Conservation (phyloP, 92 coral and sea anemone genomes). For the Porites cylindrica region DNA sequence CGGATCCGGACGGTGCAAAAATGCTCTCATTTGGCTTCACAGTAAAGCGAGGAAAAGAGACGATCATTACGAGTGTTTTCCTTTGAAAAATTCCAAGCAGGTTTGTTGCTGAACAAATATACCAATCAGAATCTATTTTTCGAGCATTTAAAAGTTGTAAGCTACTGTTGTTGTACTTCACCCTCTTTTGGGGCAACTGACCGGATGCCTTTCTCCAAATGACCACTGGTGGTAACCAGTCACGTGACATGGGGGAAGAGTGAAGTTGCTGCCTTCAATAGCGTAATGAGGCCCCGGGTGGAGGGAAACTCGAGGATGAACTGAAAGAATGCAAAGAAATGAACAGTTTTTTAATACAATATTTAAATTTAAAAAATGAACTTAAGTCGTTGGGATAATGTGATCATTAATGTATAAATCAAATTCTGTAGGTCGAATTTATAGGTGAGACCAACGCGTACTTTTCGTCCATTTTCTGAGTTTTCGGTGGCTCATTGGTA, state of each 20-base stretch:
- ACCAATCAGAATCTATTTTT: constrained; percentile 30
- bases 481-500: too few species aligned
- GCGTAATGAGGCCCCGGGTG: constrained; percentile 41
- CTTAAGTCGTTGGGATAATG: too few species aligned
- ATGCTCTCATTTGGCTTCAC: background rate
- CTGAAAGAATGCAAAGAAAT: constrained; percentile 19
- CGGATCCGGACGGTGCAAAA: background rate
- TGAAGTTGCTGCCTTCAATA: constrained; percentile 38
- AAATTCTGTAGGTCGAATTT: too few species aligned
- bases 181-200: constrained; percentile 27
- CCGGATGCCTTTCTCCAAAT: constrained; percentile 61
- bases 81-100: constrained; percentile 5
- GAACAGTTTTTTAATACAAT: too few species aligned
- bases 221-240: constrained; percentile 45
- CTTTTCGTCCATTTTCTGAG: too few species aligned
- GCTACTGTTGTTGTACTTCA: background rate
- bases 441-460: too few species aligned
- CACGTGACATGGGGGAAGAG: background rate
- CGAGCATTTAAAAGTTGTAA: background rate
- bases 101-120: constrained; percentile 47
- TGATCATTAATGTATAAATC: too few species aligned
- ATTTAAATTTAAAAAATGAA: too few species aligned
- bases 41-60: too few species aligned
- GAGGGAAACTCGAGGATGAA: constrained; percentile 40
- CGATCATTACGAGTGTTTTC: background rate